Conservation (phyloP, 2,113 vertebrate genomes). For the Megaceryle torquata region DNA sequence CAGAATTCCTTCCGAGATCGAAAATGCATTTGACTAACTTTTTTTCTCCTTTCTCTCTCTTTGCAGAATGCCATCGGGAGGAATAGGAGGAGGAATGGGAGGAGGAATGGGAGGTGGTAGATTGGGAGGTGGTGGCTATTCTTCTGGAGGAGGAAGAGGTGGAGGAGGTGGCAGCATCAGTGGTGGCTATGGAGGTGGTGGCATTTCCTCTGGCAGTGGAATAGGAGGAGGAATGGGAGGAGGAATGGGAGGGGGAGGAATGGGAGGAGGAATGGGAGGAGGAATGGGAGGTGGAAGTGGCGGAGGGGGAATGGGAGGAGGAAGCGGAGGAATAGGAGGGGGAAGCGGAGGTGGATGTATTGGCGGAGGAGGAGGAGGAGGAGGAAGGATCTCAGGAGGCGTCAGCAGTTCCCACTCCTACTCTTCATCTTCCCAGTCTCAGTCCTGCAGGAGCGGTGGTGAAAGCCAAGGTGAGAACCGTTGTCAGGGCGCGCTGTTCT, state of each 20-base stretch:
- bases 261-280: background rate
- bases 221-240: conserved; percentile 22
- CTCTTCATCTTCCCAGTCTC: conserved; percentile 60
- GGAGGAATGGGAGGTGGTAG: conserved; percentile 30
- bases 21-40: background rate
- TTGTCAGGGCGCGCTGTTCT: background rate
- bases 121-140: conserved; percentile 35
- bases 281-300: background rate
- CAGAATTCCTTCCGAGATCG: background rate
- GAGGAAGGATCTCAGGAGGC: conserved; percentile 47
- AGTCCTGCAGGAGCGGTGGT: conserved; percentile 26
- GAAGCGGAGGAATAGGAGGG: background rate
- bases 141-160: conserved; percentile 25
- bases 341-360: background rate
- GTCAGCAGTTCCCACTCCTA: conserved; percentile 58
- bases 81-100: conserved; percentile 1
- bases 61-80: conserved; percentile 45
- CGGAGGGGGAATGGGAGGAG: background rate
- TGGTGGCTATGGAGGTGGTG: background rate
- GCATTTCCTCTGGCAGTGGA: background rate
- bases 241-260: conserved; percentile 15
- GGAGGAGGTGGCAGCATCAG: background rate
- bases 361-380: background rate
- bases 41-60: background rate
- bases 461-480: conserved; percentile 58